Base-by-base conservation (phyloP, 1,140 invertebrate species). In the Metaphire vulgaris region DNA sequence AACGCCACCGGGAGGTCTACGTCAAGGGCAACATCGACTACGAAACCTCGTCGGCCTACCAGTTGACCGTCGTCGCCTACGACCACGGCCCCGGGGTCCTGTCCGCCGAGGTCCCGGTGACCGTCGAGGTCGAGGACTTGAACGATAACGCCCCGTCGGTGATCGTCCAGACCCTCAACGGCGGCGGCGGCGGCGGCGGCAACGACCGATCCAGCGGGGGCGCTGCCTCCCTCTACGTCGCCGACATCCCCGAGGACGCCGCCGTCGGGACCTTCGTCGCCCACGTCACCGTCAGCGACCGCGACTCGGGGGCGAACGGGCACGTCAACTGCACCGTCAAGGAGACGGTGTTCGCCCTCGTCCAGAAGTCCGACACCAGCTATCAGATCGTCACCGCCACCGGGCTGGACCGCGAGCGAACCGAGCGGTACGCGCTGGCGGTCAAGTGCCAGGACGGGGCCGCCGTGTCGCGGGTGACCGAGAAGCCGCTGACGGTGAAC, bases 391-490 rank as follows among this genome's bases (percentile, higher is more conserved):
- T 32, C 29, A 66, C 66, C 1, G 67, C 75, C 16, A 29, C 26
- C 31, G n/a, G n/a, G 16, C 75, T 76, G 31, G 75, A 76, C 32
- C 64, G 75, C 31, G 74, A 74, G n/a, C 28, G 65, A 29, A 67
- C 65, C 2, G 74, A 68, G 31, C 12, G 30, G n/a, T 74, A 74
- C 64, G 65, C 29, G 28, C 32, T 74, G 30, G 32, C 33, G 14
- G 29, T 76, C 33, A 34, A 30, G 41, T 76, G 75, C 66, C 41
- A 76, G 31, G 75, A 76, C 31, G 69, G 67, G 87, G 79, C 94
- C 93, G n/a, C 90, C 91, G 0, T 91, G 94, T 82, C 93, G 92
- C 14, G 93, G 93, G 1, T 94, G 93, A 0, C 92, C 83, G 96
- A 94, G 0, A 97, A 94, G 0, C 92, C 94, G 81, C 87, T 98